phyloP scores from a whole-genome alignment of 2,113 vertebrate genomes.

The Macaca mulatta region DNA sequence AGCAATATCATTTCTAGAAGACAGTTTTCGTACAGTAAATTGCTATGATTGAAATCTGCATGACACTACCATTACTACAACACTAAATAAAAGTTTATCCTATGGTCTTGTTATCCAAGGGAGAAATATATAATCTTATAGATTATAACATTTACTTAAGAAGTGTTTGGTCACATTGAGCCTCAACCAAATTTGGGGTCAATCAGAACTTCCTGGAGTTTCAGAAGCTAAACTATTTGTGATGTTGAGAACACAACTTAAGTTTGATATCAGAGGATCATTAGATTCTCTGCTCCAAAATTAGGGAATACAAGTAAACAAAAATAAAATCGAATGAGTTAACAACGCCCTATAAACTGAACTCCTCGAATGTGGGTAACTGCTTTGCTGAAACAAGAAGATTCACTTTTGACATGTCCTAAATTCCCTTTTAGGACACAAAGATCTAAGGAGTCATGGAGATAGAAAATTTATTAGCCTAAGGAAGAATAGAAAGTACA shows the following conservation, averaged over 20 bases:
- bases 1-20: background rate
- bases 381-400: slow-evolving; percentile 7
- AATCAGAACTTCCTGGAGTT: background rate
- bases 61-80: background rate
- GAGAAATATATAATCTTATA: background rate
- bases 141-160: background rate
- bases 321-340: slow-evolving; percentile 34
- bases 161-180: background rate
- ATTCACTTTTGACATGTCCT: background rate
- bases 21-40: background rate
- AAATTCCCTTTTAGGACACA: background rate
- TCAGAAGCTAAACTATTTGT: background rate
- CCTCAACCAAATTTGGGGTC: background rate
- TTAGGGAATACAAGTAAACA: slow-evolving; percentile 12
- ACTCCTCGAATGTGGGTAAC: background rate
- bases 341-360: background rate
- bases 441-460: background rate
- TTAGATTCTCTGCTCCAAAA: background rate
- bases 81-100: background rate
- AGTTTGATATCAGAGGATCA: background rate
- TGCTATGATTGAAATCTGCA: background rate
- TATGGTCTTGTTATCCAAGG: background rate
- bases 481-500: background rate
- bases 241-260: background rate
- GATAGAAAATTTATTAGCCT: background rate